These are phyloP conservation scores for Biston stratarius DNA, from an alignment of 2,888 invertebrate genomes.

Conservation along the genomic window DNA sequence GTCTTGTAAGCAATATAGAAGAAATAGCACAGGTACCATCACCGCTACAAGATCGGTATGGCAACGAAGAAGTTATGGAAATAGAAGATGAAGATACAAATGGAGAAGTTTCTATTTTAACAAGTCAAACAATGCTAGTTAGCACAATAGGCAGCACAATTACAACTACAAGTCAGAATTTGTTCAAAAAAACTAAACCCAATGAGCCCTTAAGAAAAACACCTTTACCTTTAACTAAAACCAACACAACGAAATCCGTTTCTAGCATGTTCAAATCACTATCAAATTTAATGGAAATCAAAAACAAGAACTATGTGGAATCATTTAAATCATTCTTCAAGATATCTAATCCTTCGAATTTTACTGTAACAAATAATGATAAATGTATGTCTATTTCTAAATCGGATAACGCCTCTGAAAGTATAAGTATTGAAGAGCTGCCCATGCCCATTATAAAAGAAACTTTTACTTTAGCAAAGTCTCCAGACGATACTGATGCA, in stretches of 20 bases:
- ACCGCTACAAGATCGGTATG: neutral
- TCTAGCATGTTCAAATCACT: conserved; percentile 11
- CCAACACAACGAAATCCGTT: neutral
- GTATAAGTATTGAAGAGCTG: neutral
- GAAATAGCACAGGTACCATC: neutral
- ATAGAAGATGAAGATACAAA: neutral
- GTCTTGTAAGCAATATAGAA: neutral
- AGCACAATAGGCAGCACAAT: neutral
- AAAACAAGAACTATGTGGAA: conserved; percentile 20
- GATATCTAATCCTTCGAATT: neutral
- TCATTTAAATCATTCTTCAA: conserved; percentile 25
- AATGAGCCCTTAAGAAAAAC: neutral
- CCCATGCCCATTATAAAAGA: conserved; percentile 10
- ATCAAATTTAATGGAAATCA: conserved; percentile 25
- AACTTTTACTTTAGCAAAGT: conserved; percentile 16
- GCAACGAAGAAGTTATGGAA: neutral
- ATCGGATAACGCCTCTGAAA: neutral
- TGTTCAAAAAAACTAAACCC: neutral
- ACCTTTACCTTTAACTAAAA: neutral
- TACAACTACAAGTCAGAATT: neutral
- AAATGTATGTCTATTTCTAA: neutral
- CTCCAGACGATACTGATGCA: neutral
- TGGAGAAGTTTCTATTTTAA: neutral
- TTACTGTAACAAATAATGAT: neutral
- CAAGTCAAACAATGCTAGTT: neutral